Percentiles rank a stretch among this genome's conserved stretches.
Evolutionary conservation across 2,113 vertebrate species (phyloP).

Genomic region (Notothenia coriiceps): DNA sequence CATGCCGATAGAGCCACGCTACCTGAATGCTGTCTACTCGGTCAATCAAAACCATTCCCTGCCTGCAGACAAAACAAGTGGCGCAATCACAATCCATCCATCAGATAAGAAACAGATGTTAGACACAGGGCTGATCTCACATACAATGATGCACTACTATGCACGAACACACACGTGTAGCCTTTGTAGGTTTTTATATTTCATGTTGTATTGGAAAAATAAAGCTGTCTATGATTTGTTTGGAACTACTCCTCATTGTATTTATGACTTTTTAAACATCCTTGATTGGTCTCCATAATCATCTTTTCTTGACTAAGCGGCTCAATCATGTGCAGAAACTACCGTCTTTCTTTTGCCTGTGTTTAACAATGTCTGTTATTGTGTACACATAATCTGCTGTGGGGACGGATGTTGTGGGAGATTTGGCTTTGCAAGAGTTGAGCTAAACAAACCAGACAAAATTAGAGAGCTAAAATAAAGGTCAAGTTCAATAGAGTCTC

Average conservation of each 20-base stretch:
- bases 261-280: constrained; percentile 61
- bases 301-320: constrained; percentile 49
- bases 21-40: constrained; percentile 77
- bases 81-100: constrained; percentile 66
- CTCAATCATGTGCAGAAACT: constrained; percentile 46
- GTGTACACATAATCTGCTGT: constrained; percentile 39
- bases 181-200: constrained; percentile 50
- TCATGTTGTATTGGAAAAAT: constrained; percentile 45
- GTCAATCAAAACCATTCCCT: constrained; percentile 73
- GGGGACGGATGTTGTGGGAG: constrained; percentile 58
- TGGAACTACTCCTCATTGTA: constrained; percentile 42
- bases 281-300: constrained; percentile 53
- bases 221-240: constrained; percentile 58
- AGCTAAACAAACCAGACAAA: constrained; percentile 58
- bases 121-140: constrained; percentile 31
- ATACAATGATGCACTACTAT: neutral
- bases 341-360: constrained; percentile 44
- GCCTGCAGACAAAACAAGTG: constrained; percentile 79
- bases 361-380: constrained; percentile 46
- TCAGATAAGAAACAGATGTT: constrained; percentile 79
- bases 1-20: constrained; percentile 65
- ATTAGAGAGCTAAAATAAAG: constrained; percentile 47
- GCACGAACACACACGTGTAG: constrained; percentile 15
- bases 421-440: constrained; percentile 43
- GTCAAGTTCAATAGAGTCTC: constrained; percentile 51